phyloP scores from a whole-genome alignment of 2,888 invertebrate species.

The Sympetrum striolatum region DNA sequence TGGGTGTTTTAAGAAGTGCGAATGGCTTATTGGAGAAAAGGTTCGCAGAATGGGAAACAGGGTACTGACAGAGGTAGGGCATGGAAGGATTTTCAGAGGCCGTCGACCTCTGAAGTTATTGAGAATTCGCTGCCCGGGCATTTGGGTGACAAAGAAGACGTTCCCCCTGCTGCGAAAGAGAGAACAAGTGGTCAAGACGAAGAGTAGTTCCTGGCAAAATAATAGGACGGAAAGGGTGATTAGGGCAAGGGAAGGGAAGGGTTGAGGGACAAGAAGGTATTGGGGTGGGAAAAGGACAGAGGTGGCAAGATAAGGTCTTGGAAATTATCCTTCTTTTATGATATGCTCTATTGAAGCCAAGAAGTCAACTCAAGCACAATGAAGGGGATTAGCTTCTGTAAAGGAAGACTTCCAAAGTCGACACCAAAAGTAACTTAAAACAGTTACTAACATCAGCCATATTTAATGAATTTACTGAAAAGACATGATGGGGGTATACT shows the following conservation, averaged over 20 bases:
- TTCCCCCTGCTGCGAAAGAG: background rate
- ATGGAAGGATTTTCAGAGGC: background rate
- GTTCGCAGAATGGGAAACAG: background rate
- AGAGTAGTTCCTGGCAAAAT: background rate
- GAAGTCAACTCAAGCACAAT: too few relatives aligned
- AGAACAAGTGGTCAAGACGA: background rate
- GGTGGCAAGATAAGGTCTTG: too few relatives aligned
- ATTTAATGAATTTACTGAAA: too few relatives aligned
- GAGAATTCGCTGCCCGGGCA: background rate
- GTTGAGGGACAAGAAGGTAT: background rate
- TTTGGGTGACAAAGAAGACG: background rate
- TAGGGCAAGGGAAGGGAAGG: background rate
- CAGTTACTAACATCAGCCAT: too few relatives aligned
- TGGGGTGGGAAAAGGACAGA: background rate
- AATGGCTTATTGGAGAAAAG: background rate
- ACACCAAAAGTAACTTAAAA: too few relatives aligned
- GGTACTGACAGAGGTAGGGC: background rate
- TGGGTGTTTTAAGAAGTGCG: background rate
- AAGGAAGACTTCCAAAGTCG: too few relatives aligned
- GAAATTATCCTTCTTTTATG: too few relatives aligned
- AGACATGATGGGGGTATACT: too few relatives aligned
- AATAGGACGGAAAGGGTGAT: background rate
- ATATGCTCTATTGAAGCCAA: too few relatives aligned
- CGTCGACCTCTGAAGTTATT: background rate
- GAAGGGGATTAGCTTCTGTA: too few relatives aligned